Evolutionary conservation across 53 echinoderm and acorn worm genomes (phyloP).

Genomic region (Echinometra lucunter): DNA sequence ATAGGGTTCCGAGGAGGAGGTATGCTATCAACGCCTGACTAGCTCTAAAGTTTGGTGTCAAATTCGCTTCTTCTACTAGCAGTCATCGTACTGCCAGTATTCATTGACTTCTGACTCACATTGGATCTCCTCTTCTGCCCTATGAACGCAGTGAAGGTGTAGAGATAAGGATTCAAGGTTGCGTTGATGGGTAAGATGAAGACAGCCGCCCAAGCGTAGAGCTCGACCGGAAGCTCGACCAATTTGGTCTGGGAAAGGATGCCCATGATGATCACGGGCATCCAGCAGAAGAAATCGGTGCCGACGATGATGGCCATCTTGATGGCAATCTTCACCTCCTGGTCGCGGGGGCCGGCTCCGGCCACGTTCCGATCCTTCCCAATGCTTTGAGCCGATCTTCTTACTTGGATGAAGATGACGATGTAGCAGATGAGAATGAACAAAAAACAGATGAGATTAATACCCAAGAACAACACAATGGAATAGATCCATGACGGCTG

Average conservation of each 20-base stretch:
- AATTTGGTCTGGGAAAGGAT: slow-evolving; percentile 71
- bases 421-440: slow-evolving; percentile 77
- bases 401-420: slow-evolving; percentile 73
- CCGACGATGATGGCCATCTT: slow-evolving; percentile 80
- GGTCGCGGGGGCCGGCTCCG: slow-evolving; percentile 57
- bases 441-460: slow-evolving; percentile 75
- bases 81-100: not conserved
- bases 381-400: slow-evolving; percentile 55
- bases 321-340: slow-evolving; percentile 72
- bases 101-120: slow-evolving; percentile 19
- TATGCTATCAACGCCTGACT: not conserved
- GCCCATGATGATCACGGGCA: slow-evolving; percentile 87
- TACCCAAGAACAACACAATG: slow-evolving; percentile 75
- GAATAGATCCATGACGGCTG: slow-evolving; percentile 82
- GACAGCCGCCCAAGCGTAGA: slow-evolving; percentile 80
- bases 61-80: not conserved
- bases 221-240: slow-evolving; percentile 73
- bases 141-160: slow-evolving; percentile 62
- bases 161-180: slow-evolving; percentile 79
- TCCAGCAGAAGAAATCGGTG: slow-evolving; percentile 83
- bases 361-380: slow-evolving; percentile 43
- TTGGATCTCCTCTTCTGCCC: not conserved
- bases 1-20: too few species aligned
- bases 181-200: slow-evolving; percentile 83
- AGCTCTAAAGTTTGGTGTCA: not conserved